Evolutionary conservation across 2,113 vertebrate species (phyloP), one percentile per base, ranked within the genome.

Genomic region (Erpornis zantholeuca): DNA sequence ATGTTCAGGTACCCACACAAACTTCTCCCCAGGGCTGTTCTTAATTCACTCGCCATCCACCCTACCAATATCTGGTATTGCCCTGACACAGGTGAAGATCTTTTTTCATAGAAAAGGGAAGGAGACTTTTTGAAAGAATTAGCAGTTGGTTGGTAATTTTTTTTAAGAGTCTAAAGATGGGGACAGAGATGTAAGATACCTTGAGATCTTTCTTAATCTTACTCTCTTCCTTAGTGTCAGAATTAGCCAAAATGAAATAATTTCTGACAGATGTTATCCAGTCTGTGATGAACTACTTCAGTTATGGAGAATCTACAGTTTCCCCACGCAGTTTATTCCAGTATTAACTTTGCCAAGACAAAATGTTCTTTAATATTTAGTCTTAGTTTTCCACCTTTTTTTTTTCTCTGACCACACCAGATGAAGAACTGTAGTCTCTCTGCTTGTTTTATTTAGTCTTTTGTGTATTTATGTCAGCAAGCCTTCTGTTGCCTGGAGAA

Each of bases 1-100:
- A 16, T 10, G 7, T 28, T 28, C 63, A 23, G 33, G 22, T 15
- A 11, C 10, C 6, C 23, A n/a, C 28, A 45, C 0, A 0, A 52
- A 14, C 6, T 53, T 69, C 47, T 68, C 53, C 54, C 29, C 28
- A 47, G 40, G 15, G 27, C 5, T 68, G 3, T 18, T 61, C 47
- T 29, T 56, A 49, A 49, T 35, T 40, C n/a, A 71, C 16, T 56
- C 5, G 3, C 57, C 57, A 25, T 8, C 12, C 35, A 87, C 29
- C 16, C 65, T 40, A 44, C 59, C 21, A 8, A 8, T 63, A 19
- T 28, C 40, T 71, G 52, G 7, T 25, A 31, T 42, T 66, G 22
- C 11, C 15, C 15, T 1, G 1, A 54, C 11, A 36, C n/a, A 54
- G 11, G 23, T 42, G 19, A 49, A 82, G 31, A 54, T 53, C 15